Evolutionary conservation across 2,888 invertebrate species (phyloP), one percentile per base, ranked within the genome.

Genomic region (Drosophila algonquin): DNA sequence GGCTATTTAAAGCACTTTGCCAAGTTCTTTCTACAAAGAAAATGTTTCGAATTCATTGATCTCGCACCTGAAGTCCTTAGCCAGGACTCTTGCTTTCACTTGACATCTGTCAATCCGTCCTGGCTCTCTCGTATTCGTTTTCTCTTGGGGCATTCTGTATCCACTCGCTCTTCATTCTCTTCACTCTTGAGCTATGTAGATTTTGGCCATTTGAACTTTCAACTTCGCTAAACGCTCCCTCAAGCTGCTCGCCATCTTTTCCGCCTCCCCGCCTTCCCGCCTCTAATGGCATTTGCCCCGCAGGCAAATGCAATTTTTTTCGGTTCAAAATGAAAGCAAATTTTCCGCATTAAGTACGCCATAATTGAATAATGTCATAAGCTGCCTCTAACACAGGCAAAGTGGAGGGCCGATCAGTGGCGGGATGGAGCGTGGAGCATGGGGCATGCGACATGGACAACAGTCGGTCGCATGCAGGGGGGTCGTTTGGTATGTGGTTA

Each of bases 361-460:
- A 80, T 80, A 86, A 86, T 81, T 81, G 87, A 83, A 83, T 86
- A 79, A 83, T 71, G 64, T 75, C 75, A 82, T 84, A 71, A 78
- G 79, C 81, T 64, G 77, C 40, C 60, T 56, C 56, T 14, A 73
- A 73, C 40, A 63, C 73, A 63, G 52, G 24, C 46, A 35, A 48
- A 12, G 35, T 35, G 35, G 16, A 32, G 21, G n/a, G 50, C 32
- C 8, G 58, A 53, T 40, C 53, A 12, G 44, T 24, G 10, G 35
- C 16, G 16, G 10, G 55, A 40, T 51, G 44, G 21, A 48, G 32
- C 30, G 48, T 51, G 44, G 21, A 48, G 32, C 30, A 53, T 40
- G 40, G 32, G 53, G 18, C 53, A 40, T 9, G 27, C 10, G 9
- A 10, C 32, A 32, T 32, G 32, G 32, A 10, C 32, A 32, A 32